Base-by-base conservation (phyloP, 2,888 invertebrate species). In the Aleiodes leptofemur region DNA sequence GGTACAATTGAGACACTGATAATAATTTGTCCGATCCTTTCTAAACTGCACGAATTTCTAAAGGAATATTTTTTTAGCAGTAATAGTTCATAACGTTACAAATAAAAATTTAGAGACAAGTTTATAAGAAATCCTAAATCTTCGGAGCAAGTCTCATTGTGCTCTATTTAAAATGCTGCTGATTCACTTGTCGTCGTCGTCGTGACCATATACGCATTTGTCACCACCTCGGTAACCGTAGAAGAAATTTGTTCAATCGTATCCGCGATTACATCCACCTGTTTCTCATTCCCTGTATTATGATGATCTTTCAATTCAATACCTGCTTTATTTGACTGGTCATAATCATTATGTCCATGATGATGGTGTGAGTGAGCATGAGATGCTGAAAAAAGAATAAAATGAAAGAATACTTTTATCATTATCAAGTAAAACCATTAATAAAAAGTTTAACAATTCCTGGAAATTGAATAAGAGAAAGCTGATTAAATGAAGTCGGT, bases 401-500 rank as follows among this genome's bases (percentile, higher is more conserved):
- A 74, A 78, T 14, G 23, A 23, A 61, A 74, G 72, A 59, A 43
- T 13, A 31, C 16, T 53, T 29, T n/a, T 8, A 31, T 53, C 43
- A 50, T 38, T 14, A 34, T 31, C 5, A n/a, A 56, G 11, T 11
- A 69, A 23, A 23, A 23, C 1, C 23, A 8, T 9, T 34, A n/a
- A 16, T 43, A 5, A 38, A 53, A 59, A 61, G 38, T 55, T 55
- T 68, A 50, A 69, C 5, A 68, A 6, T 51, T 48, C 48, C 16
- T 68, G 3, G 29, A 11, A 68, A 50, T 38, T 8, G 38, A 13
- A 51, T 64, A 71, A 72, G 83, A 82, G 86, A 86, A 86, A 86
- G 86, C 82, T 66, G 78, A 23, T 81, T 80, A 8, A 7, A 43
- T 85, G 86, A 87, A 87, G 86, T 87, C 85, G 86, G 87, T 86